A percentile compares a stretch with the other conserved stretches of the same genome.
These are phyloP conservation scores for Stichodactyla helianthus DNA, from an alignment of 64 coral and sea anemone genomes.

Conservation along the genomic window DNA sequence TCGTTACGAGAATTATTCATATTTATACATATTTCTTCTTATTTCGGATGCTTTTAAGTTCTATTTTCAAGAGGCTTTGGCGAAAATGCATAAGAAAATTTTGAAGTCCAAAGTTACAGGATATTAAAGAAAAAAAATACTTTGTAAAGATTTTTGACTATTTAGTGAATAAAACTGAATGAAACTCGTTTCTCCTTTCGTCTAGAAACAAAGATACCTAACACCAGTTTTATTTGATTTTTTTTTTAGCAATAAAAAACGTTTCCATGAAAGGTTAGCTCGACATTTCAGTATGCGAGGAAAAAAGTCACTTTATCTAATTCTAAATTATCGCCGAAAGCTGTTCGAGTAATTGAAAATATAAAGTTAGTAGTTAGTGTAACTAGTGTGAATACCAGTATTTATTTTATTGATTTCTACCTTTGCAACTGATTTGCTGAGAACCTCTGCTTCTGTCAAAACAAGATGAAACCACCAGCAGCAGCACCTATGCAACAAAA, in stretches of 20 bases:
- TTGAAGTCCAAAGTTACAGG: background rate
- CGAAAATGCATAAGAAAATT: background rate
- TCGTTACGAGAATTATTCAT: background rate
- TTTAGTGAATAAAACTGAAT: background rate
- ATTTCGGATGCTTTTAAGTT: background rate
- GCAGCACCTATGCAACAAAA: background rate
- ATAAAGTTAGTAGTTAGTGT: background rate
- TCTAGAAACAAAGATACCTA: no score
- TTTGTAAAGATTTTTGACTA: background rate
- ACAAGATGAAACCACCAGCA: background rate
- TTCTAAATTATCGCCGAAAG: background rate
- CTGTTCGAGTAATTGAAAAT: background rate
- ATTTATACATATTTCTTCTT: background rate
- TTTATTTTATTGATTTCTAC: background rate
- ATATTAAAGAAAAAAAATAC: background rate
- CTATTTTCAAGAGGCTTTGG: background rate
- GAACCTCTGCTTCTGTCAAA: background rate
- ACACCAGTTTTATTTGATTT: no score
- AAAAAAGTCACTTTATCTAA: background rate
- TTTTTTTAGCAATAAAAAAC: background rate
- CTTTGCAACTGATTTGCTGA: conserved; percentile 3
- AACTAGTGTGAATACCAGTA: background rate
- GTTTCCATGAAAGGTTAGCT: background rate
- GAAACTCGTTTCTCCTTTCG: no score
- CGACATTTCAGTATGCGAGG: background rate